Evolutionary conservation across 2,888 invertebrate genomes (phyloP), one percentile per base, ranked within the genome.

Genomic region (Parapristionchus giblindavisi): DNA sequence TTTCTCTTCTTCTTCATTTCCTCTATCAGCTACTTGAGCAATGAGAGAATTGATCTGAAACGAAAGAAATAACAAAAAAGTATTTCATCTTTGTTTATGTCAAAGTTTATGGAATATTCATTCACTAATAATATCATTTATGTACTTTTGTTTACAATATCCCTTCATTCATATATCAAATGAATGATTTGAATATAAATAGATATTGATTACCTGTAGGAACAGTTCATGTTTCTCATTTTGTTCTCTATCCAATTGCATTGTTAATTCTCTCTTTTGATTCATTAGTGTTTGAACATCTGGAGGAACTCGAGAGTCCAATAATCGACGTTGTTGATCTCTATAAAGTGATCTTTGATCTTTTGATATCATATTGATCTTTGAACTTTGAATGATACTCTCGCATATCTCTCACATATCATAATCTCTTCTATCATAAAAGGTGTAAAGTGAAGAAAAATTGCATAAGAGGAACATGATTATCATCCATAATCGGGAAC

Each of bases 211-310:
- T n/a, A 86, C 85, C 83, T 87, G 85, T 78, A 84, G 79, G 76
- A 87, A 87, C 6, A 87, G 77, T 75, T 87, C 86, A 24, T 84
- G 85, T 75, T 87, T 87, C 43, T 87, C 87, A 68, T 70, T 83
- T 60, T 87, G 85, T 75, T 87, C 86, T 34, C 86, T 76, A 32
- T 85, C 83, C 66, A 87, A 77, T 60, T 68, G 70, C 43, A 52
- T 34, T n/a, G 65, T 70, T 5, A 68, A 40, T 60, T 70, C 65
- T 38, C 71, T 71, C 56, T 87, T 87, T 75, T 87, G 84, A 24
- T 80, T 80, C 75, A 82, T 77, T n/a, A 87, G 76, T 21, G 79
- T 65, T 70, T 83, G 83, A 3, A 84, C 81, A 79, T 86, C 85
- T 11, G 80, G 75, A 11, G 86, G 85, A 60, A 84, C 78, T 48